Evolutionary conservation across 2,888 invertebrate genomes (phyloP).

Genomic region (Aleiodes testaceus): DNA sequence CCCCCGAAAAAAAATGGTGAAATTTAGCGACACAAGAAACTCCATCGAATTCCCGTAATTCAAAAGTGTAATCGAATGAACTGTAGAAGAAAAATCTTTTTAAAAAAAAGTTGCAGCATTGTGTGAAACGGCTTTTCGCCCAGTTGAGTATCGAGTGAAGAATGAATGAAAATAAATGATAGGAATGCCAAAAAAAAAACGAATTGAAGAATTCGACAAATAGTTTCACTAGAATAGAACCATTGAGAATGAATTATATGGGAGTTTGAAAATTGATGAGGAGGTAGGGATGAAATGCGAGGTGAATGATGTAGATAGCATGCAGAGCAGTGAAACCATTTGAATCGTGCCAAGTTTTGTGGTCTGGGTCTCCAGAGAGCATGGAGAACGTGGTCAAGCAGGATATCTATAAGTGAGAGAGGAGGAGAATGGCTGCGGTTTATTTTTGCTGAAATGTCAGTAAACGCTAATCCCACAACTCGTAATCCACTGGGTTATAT

Average conservation of each 20-base stretch:
- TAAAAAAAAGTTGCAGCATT: constrained; percentile 9
- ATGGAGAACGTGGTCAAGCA: constrained; percentile 18
- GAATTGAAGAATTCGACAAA: constrained; percentile 25
- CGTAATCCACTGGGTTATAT: constrained; percentile 55
- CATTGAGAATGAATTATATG: constrained; percentile 22
- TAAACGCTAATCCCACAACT: constrained; percentile 63
- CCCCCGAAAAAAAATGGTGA: too few species aligned
- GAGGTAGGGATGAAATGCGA: not conserved
- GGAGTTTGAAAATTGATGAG: not conserved
- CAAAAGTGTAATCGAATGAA: constrained; percentile 30
- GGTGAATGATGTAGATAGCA: constrained; percentile 6
- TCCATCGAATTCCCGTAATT: constrained; percentile 18
- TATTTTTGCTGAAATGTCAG: constrained; percentile 59
- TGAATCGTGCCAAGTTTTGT: constrained; percentile 21
- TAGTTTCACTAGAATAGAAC: not conserved
- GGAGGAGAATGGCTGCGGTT: constrained; percentile 48
- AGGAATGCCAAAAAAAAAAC: too few species aligned
- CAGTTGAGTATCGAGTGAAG: not conserved
- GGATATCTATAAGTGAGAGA: not conserved
- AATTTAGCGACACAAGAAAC: not conserved
- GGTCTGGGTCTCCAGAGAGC: constrained; percentile 21
- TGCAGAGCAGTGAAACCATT: constrained; percentile 12
- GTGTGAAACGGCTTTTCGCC: constrained; percentile 24
- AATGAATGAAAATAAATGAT: not conserved
- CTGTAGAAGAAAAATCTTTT: constrained; percentile 25